A percentile compares a stretch with the other conserved stretches of the same genome.
Evolutionary conservation across 2,888 invertebrate species (phyloP).

Genomic region (Ryuthela nishihirai): DNA sequence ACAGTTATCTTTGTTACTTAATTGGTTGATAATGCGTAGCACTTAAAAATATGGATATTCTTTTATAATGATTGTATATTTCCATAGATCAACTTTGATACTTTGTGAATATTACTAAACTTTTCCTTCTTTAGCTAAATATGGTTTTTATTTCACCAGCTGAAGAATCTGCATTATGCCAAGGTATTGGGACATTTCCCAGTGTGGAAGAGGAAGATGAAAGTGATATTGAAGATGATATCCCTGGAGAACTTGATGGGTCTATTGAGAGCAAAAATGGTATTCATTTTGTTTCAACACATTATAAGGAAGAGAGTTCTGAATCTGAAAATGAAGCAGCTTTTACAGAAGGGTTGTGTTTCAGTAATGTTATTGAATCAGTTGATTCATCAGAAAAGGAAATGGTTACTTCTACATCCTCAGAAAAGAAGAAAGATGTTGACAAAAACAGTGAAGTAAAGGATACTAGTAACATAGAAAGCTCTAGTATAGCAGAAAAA

Average conservation of each 20-base stretch:
- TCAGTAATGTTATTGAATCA: constrained; percentile 1
- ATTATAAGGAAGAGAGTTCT: constrained; percentile 43
- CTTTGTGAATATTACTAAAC: too few species aligned
- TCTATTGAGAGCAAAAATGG: constrained; percentile 38
- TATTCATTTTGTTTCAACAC: constrained; percentile 38
- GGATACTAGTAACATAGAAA: too few species aligned
- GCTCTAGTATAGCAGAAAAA: too few species aligned
- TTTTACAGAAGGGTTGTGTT: constrained; percentile 31
- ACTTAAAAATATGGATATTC: too few species aligned
- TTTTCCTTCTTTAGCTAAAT: too few species aligned
- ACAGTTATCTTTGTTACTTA: too few species aligned
- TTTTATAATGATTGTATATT: too few species aligned
- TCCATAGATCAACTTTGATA: too few species aligned
- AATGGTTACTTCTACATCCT: too few species aligned
- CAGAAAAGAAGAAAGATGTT: too few species aligned
- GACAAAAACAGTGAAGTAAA: too few species aligned
- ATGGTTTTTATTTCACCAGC: constrained; percentile 5
- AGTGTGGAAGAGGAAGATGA: constrained; percentile 35
- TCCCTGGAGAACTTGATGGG: constrained; percentile 47
- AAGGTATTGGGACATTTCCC: constrained; percentile 33
- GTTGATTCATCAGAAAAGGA: not conserved
- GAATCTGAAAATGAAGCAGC: constrained; percentile 48
- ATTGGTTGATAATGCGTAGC: too few species aligned
- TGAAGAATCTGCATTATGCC: constrained; percentile 31
- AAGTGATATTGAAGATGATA: constrained; percentile 34